Evolutionary conservation across 2,888 invertebrate genomes (phyloP).

Genomic region (Athripsodes cinereus): DNA sequence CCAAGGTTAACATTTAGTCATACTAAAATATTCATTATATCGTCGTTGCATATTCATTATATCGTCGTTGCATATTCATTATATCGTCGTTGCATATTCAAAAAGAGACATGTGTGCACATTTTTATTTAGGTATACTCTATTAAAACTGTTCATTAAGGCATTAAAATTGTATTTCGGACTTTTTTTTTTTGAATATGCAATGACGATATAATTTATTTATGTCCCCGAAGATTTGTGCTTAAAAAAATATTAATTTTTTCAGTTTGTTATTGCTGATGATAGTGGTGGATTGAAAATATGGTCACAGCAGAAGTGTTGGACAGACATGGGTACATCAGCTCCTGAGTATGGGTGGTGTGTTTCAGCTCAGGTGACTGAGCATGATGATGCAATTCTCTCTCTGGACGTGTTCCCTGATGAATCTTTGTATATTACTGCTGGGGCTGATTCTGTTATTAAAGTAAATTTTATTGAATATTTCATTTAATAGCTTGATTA

Average conservation of each 20-base stretch:
- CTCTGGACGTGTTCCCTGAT: constrained; percentile 38
- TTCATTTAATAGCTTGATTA: not conserved
- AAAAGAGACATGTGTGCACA: too few species aligned
- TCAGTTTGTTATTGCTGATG: constrained; percentile 45
- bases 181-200: too few species aligned
- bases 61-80: too few species aligned
- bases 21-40: too few species aligned
- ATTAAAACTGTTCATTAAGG: too few species aligned
- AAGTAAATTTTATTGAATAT: constrained; percentile 28
- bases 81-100: too few species aligned
- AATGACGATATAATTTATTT: too few species aligned
- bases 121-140: too few species aligned
- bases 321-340: constrained; percentile 34
- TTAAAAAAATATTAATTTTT: constrained; percentile 15
- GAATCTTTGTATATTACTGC: constrained; percentile 41
- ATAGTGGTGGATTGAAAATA: constrained; percentile 41
- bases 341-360: constrained; percentile 20
- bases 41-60: too few species aligned
- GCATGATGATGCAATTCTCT: constrained; percentile 41
- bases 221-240: too few species aligned
- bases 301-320: constrained; percentile 32
- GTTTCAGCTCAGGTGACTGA: constrained; percentile 33
- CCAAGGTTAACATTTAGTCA: constrained; percentile 38
- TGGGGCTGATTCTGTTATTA: constrained; percentile 46
- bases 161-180: too few species aligned